Percentiles rank a stretch among this genome's conserved stretches.
Evolutionary conservation across 2,113 vertebrate species (phyloP).

Genomic region (Sturnus vulgaris): DNA sequence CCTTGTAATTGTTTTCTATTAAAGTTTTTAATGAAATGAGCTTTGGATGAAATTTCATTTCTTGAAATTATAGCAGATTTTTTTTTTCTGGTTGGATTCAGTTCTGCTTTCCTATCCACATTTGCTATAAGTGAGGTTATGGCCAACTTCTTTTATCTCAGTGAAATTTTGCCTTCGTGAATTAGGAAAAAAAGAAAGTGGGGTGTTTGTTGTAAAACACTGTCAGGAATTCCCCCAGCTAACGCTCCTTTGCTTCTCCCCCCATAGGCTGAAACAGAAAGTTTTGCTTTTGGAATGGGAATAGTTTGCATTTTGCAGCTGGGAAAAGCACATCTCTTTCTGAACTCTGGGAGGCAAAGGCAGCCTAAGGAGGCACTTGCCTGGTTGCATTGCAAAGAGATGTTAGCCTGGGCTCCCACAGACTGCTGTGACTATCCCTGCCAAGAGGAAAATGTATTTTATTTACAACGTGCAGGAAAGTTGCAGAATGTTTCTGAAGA

Average conservation of each 20-base stretch:
- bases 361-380: not conserved
- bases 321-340: not conserved
- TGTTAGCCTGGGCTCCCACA: not conserved
- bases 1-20: not conserved
- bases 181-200: not conserved
- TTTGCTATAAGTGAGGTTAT: not conserved
- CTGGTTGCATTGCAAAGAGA: not conserved
- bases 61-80: not conserved
- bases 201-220: conserved; percentile 24
- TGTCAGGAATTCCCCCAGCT: conserved; percentile 20
- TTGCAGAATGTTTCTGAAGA: not conserved
- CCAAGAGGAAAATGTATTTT: not conserved
- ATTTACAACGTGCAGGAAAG: not conserved
- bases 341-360: not conserved
- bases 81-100: not conserved
- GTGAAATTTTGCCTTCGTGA: not conserved
- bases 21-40: not conserved
- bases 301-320: not conserved
- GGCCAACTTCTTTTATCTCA: not conserved
- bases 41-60: not conserved
- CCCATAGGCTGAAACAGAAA: not conserved
- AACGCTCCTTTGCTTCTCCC: not conserved
- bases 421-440: not conserved
- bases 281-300: not conserved
- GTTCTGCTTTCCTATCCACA: not conserved